Base-by-base conservation (phyloP, 2,888 invertebrate genomes). In the Asteroscopus sphinx region DNA sequence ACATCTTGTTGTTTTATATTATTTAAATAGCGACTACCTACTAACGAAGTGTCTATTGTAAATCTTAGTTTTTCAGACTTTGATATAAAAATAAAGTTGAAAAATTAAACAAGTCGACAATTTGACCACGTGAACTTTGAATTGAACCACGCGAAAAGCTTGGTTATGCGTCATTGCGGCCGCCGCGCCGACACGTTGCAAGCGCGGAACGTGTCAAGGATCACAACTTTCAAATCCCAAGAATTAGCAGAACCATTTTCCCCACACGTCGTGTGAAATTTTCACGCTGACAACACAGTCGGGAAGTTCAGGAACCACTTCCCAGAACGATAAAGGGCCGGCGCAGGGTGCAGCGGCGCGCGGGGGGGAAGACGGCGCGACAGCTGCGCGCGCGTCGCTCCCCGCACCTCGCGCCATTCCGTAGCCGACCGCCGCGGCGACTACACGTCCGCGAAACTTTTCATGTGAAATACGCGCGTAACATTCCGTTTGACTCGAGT, bases 291-390 rank as follows among this genome's bases (percentile, higher is more conserved):
- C 87, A 91, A 90, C 91, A 84, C 87, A 77, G 84, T 86, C 88
- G 93, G 93, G 93, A 94, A 93, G 92, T 87, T 92, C 90, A 92
- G 93, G 93, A 94, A 93, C 93, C 92, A 93, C 92, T 94, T 93
- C 93, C 93, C 93, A 93, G 93, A 93, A 93, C 93, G 93, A 92
- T 92, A 91, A 90, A 90, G 92, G 92, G 91, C 88, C 87, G 81
- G 80, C 78, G 85, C 60, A 69, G 83, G 83, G 80, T 69, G 66
- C 57, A 60, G 79, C 52, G 66, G 74, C 42, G 81, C 68, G 79
- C 81, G 70, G 80, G 81, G 80, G 74, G 84, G 83, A 81, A 82
- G 80, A 81, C 80, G 86, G 85, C 83, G 86, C 90, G 92, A 90
- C 92, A 92, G 92, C 92, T 91, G 92, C 92, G 92, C 89, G 86